Base-by-base conservation (phyloP, 2,113 vertebrate genomes). In the Seriola dumerili region DNA sequence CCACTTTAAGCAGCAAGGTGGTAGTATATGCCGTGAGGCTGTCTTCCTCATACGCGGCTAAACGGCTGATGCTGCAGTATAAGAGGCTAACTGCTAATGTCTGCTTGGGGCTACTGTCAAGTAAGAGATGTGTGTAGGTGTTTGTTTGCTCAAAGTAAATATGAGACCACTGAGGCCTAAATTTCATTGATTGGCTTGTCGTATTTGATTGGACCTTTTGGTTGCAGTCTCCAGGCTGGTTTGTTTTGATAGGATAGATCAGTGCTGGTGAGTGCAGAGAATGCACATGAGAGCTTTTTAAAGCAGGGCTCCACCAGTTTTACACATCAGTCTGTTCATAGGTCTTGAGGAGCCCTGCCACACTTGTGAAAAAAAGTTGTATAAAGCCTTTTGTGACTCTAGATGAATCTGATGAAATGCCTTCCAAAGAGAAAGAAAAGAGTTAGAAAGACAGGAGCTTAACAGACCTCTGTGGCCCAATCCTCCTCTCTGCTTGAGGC, bases 141-240 rank as follows among this genome's bases (percentile, higher is more conserved):
- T 81, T 78, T 62, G 52, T 75, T 75, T 62, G 64, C 62, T 21
- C 3, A 58, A 58, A 83, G 80, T 46, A 65, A 80, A 44, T 78
- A 46, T 69, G 17, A 81, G 72, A 36, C 32, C 42, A 59, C 38
- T 61, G 48, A 67, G 67, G 64, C 55, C 67, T 78, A 63, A 75
- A 72, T 74, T 42, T 50, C 42, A 58, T 78, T 68, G 69, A 80
- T 57, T 42, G 42, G 19, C 44, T 29, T 54, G 46, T 72, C n/a
- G 1, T 17, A 36, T 83, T 29, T 72, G 32, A 74, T 61, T 32
- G 36, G 21, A 6, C 17, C 32, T 40, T 78, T 64, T 68, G 29
- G n/a, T 50, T 52, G 44, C 46, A 16, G 46, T 25, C 40, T 63
- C 5, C 0, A 0, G 32, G 23, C 50, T 74, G 57, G 48, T 61